Evolutionary conservation across 2,888 invertebrate species (phyloP).

Genomic region (Megamerina dolium): DNA sequence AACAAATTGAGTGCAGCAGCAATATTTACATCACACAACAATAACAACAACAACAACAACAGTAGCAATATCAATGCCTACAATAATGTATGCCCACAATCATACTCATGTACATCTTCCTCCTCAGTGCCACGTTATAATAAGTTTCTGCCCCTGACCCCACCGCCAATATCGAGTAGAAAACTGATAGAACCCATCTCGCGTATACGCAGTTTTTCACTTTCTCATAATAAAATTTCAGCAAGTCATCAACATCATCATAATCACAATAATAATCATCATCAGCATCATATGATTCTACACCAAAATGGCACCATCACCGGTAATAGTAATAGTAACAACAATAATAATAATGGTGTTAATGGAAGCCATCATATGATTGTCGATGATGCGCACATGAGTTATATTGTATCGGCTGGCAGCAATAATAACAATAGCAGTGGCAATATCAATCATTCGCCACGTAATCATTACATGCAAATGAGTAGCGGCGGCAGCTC

Average conservation of each 20-base stretch:
- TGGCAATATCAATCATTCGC: conserved; percentile 21
- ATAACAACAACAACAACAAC: conserved; percentile 2
- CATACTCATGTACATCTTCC: too few relatives aligned
- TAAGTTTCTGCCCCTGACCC: conserved; percentile 38
- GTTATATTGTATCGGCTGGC: conserved; percentile 12
- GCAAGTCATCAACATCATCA: conserved; percentile 24
- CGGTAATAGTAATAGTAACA: too few relatives aligned
- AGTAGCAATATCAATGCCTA: background rate
- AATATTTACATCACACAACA: conserved; percentile 18
- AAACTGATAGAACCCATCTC: conserved; percentile 37
- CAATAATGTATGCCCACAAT: too few relatives aligned
- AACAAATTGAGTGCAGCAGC: conserved; percentile 14
- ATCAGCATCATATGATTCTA: too few relatives aligned
- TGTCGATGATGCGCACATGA: conserved; percentile 18
- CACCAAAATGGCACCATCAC: too few relatives aligned
- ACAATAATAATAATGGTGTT: conserved; percentile 15
- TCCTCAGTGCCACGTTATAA: conserved; percentile 27
- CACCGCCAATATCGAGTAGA: conserved; percentile 45
- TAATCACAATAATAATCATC: conserved; percentile 18
- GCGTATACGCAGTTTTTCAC: conserved; percentile 46
- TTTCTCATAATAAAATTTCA: conserved; percentile 49
- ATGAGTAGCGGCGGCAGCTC: conserved; percentile 26
- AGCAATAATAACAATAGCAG: conserved; percentile 9
- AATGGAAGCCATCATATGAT: conserved; percentile 19
- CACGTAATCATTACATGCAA: conserved; percentile 34